These are phyloP conservation scores for Hydrocynus forskahlii DNA, from an alignment of 2,797 vertebrate genomes.

Conservation along the genomic window DNA sequence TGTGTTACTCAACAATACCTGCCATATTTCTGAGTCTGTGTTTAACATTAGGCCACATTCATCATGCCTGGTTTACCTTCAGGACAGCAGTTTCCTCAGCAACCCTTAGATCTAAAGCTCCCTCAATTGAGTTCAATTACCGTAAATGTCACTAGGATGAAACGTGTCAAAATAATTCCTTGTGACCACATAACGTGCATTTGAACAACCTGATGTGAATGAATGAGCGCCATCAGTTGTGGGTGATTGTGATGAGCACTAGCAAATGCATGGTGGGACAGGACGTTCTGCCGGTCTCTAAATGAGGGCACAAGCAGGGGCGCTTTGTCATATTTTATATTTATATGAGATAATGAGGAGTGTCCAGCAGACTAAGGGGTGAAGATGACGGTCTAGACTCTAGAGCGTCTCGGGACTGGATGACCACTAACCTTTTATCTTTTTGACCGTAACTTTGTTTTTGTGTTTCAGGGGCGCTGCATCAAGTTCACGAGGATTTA, in stretches of 20 bases:
- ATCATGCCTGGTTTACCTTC: slow-evolving; percentile 12
- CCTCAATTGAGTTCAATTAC: slow-evolving; percentile 50
- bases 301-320: not conserved
- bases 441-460: not conserved
- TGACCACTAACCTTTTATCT: not conserved
- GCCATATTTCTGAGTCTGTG: slow-evolving; percentile 30
- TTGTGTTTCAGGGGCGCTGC: slow-evolving; percentile 75
- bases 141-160: slow-evolving; percentile 37
- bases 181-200: slow-evolving; percentile 19
- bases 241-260: slow-evolving; percentile 6
- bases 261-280: slow-evolving; percentile 10
- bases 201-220: not conserved
- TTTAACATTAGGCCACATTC: slow-evolving; percentile 33
- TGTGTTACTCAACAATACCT: not conserved
- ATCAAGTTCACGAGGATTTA: slow-evolving; percentile 79
- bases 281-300: not conserved
- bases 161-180: slow-evolving; percentile 39
- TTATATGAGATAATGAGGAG: slow-evolving; percentile 35
- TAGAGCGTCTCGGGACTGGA: not conserved
- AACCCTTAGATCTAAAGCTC: slow-evolving; percentile 39
- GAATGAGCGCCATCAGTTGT: not conserved
- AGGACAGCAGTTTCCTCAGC: slow-evolving; percentile 7
- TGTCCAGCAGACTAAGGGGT: not conserved
- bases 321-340: slow-evolving; percentile 39
- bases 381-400: not conserved